Base-by-base conservation (phyloP, 2,113 vertebrate genomes). In the Excalfactoria chinensis region DNA sequence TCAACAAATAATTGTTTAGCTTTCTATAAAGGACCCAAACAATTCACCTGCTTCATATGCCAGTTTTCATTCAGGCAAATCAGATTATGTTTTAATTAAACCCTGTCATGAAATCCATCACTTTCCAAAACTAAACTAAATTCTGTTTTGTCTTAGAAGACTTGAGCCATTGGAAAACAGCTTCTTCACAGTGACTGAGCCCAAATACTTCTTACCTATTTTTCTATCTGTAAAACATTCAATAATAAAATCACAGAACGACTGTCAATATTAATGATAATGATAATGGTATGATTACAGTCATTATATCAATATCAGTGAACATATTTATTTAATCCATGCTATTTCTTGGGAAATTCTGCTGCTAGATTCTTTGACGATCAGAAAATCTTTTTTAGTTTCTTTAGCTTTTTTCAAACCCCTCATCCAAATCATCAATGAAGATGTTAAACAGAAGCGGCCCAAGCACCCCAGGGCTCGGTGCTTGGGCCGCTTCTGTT, bases 41-140 rank as follows among this genome's bases (percentile, higher is more conserved):
- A 48, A 6, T 43, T 63, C 22, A 64, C 11, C 5, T 74, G 1
- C 19, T 77, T 75, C 32, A 37, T 12, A 30, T 41, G 30, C 2
- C 51, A 41, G 4, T 76, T 89, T 86, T 72, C 5, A 48, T 81
- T 73, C 28, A 28, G 22, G 46, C 40, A 68, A 2, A 8, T 7
- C 8, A 69, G 9, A 7, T 14, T 37, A 30, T n/a, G 8, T 88
- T 83, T 94, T 56, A 86, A 80, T 71, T 32, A 77, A 83, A 60
- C 1, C 1, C 1, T 48, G n/a, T 32, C 7, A 76, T 1, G 2
- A 4, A 74, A 37, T 63, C 1, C 1, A 3, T 88, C 10, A 4
- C 23, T 73, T 90, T 37, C 16, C 19, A 68, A 89, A 63, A 67
- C 48, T 51, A 46, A 84, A 79, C 64, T 75, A 71, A 55, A 81